A percentile compares a stretch with the other conserved stretches of the same genome.
phyloP scores from a whole-genome alignment of 64 coral and sea anemone genomes.

The Actinia equina region DNA sequence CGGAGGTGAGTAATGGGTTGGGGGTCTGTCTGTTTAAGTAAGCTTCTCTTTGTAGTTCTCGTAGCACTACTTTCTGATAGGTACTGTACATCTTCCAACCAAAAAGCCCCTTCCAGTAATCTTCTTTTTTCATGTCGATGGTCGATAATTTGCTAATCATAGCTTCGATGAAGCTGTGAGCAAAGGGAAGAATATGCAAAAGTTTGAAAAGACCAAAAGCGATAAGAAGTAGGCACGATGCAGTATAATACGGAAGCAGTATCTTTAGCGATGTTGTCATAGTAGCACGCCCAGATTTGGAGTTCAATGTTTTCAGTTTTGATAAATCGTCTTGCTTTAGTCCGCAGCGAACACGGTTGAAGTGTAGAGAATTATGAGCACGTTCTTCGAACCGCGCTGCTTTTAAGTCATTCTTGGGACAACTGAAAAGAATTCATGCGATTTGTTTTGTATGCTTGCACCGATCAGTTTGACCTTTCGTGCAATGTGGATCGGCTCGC shows the following conservation, averaged over 20 bases:
- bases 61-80: constrained; percentile 27
- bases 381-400: not conserved
- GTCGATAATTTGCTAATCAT: constrained; percentile 11
- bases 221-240: constrained; percentile 16
- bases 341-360: not conserved
- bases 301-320: not conserved
- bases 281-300: not conserved
- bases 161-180: constrained; percentile 14
- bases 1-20: constrained; percentile 54
- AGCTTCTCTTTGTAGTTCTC: constrained; percentile 50
- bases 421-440: not conserved
- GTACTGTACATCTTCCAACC: constrained; percentile 63
- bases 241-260: constrained; percentile 24
- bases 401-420: not conserved
- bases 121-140: constrained; percentile 46
- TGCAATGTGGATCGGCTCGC: not conserved
- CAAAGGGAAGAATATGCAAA: constrained; percentile 31
- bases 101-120: constrained; percentile 70
- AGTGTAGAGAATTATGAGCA: not conserved
- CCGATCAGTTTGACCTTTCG: constrained; percentile 4
- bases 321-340: not conserved
- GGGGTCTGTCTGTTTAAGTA: constrained; percentile 29
- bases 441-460: constrained; percentile 2
- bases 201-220: constrained; percentile 55
- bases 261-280: constrained; percentile 23